Evolutionary conservation across 2,888 invertebrate species (phyloP).

Genomic region (Caenorhabditis sp.): DNA sequence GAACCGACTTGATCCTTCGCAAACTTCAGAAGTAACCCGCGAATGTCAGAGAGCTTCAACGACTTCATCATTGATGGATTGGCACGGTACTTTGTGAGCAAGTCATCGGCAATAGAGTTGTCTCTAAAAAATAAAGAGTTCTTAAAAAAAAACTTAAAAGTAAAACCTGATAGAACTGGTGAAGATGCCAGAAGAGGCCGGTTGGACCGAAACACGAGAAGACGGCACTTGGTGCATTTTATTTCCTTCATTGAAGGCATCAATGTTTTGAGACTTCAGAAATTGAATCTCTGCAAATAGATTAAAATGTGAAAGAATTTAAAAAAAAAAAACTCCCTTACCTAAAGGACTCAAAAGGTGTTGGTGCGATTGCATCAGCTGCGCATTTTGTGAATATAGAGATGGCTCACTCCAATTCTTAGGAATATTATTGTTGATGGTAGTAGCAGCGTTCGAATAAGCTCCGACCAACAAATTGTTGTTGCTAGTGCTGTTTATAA

Average conservation of each 20-base stretch:
- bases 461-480: constrained; percentile 11
- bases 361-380: constrained; percentile 10
- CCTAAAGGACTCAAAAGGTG: not conserved
- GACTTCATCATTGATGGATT: constrained; percentile 52
- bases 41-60: constrained; percentile 90
- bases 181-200: constrained; percentile 6
- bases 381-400: constrained; percentile 1
- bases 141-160: not conserved
- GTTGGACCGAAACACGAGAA: constrained; percentile 25
- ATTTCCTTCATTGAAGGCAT: not conserved
- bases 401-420: not conserved
- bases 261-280: not conserved
- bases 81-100: constrained; percentile 46
- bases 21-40: constrained; percentile 98
- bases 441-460: not conserved
- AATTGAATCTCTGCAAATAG: not conserved
- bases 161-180: not conserved
- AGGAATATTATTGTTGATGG: constrained; percentile 2
- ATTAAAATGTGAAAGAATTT: not conserved
- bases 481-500: constrained; percentile 3
- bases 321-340: not conserved
- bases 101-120: constrained; percentile 9
- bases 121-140: constrained; percentile 29
- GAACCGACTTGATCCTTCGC: constrained; percentile 99
- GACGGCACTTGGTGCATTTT: constrained; percentile 34